Percentiles rank a stretch among this genome's conserved stretches.
Evolutionary conservation across 1,140 invertebrate species (phyloP).

Genomic region (Limonius californicus): DNA sequence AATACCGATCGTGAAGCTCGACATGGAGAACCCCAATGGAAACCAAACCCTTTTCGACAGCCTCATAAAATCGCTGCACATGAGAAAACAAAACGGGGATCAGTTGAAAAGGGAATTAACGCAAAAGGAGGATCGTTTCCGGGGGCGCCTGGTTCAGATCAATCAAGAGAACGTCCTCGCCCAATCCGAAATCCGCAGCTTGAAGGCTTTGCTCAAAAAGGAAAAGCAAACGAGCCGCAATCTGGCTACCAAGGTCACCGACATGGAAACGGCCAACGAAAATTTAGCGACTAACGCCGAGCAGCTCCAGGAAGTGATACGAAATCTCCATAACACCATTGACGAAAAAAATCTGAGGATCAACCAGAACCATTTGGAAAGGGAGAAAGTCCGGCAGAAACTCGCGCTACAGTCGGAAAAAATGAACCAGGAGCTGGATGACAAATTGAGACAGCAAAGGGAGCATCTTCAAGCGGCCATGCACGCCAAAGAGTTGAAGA

Average conservation of each 20-base stretch:
- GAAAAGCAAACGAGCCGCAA: conserved; percentile 61
- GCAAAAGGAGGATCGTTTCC: conserved; percentile 30
- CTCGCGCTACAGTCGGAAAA: conserved; percentile 69
- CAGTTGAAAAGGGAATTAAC: conserved; percentile 30
- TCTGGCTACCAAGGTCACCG: conserved; percentile 54
- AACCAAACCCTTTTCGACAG: neutral
- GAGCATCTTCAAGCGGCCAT: conserved; percentile 57
- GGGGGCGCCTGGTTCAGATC: conserved; percentile 35
- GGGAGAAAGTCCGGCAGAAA: conserved; percentile 70
- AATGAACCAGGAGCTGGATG: conserved; percentile 60
- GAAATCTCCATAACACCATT: conserved; percentile 46
- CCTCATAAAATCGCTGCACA: conserved; percentile 5
- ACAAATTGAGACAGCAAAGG: conserved; percentile 63
- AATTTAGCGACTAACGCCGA: conserved; percentile 50
- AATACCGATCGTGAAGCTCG: neutral
- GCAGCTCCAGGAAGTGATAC: conserved; percentile 39
- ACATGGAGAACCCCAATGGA: neutral
- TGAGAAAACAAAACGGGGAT: conserved; percentile 19
- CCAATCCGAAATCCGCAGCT: conserved; percentile 36
- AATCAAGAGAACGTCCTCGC: conserved; percentile 35
- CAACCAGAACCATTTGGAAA: conserved; percentile 68
- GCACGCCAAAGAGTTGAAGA: conserved; percentile 52
- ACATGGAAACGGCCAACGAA: conserved; percentile 53
- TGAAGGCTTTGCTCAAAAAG: conserved; percentile 36
- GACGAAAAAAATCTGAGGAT: conserved; percentile 66